Base-by-base conservation (phyloP, 2,113 vertebrate genomes). In the Callipepla squamata region DNA sequence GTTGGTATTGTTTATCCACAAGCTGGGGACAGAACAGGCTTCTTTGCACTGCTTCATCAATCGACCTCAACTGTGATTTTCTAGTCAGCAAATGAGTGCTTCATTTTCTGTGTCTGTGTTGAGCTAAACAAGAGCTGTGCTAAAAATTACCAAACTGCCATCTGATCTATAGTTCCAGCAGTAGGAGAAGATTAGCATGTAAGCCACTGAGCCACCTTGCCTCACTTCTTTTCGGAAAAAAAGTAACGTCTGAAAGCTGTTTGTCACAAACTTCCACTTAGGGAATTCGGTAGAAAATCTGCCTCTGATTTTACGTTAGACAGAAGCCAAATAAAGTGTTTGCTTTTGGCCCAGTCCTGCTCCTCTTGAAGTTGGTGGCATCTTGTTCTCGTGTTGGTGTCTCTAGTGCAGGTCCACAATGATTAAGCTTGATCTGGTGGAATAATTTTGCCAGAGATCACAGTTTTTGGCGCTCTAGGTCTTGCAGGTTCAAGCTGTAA, bases 1-100 rank as follows among this genome's bases (percentile, higher is more conserved):
- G 90, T 81, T 97, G 96, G 95, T 97, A 92, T 91, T 94, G 95
- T 94, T 97, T 95, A 80, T 80, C 88, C 69, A 53, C 77, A 96
- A 98, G 96, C 97, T 96, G 95, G 97, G 97, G 95, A 97, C 83
- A 93, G 97, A 97, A 97, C 98, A 98, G 98, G 96, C 97, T 95
- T 98, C 96, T 96, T 97, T 96, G 97, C 97, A 94, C 96, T 98
- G 98, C 98, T 97, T 98, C 98, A 97, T 96, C 97, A 95, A 96
- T 97, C 92, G 97, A 98, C 98, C 98, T 97, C 97, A 97, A 97
- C 96, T 97, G 97, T 93, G 97, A 97, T 97, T 97, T 97, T 97
- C 96, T 94, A 97, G 96, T 98, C 97, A 97, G 98, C 97, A 98
- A 98, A 98, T 97, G 97, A 97, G 95, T 55, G 57, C 97, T 97